Conservation (phyloP, 1,140 invertebrate genomes). For the Monomorium pharaonis region DNA sequence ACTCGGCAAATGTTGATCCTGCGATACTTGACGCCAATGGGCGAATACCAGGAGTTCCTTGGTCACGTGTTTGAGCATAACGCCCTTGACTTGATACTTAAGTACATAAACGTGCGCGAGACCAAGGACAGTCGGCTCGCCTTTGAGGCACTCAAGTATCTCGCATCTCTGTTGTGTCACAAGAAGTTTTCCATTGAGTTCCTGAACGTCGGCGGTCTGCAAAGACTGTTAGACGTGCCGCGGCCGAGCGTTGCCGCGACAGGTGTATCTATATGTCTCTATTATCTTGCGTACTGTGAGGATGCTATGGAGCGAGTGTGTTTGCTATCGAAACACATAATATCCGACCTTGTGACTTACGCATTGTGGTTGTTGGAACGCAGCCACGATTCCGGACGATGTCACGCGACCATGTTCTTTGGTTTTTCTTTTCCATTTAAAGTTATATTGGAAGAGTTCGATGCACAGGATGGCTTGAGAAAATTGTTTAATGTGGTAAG, state of each 20-base stretch:
- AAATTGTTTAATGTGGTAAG: conserved; percentile 96
- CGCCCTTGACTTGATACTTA: conserved; percentile 94
- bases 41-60: conserved; percentile 98
- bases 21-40: conserved; percentile 96
- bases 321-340: conserved; percentile 91
- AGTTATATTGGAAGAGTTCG: conserved; percentile 96
- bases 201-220: conserved; percentile 93
- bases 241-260: conserved; percentile 97
- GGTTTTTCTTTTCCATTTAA: conserved; percentile 96
- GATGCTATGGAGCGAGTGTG: conserved; percentile 99
- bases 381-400: conserved; percentile 97
- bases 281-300: conserved; percentile 98
- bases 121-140: conserved; percentile 95
- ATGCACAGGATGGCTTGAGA: conserved; percentile 95
- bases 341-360: conserved; percentile 93
- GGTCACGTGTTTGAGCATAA: conserved; percentile 96
- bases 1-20: conserved; percentile 95
- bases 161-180: conserved; percentile 96
- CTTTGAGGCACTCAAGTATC: conserved; percentile 97
- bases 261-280: conserved; percentile 97
- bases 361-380: conserved; percentile 97
- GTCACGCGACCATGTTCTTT: conserved; percentile 99
- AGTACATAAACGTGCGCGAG: conserved; percentile 95
- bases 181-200: conserved; percentile 99
- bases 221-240: conserved; percentile 94